Evolutionary conservation across 2,888 invertebrate species (phyloP), one percentile per base, ranked within the genome.

Genomic region (Hemithea aestivaria): DNA sequence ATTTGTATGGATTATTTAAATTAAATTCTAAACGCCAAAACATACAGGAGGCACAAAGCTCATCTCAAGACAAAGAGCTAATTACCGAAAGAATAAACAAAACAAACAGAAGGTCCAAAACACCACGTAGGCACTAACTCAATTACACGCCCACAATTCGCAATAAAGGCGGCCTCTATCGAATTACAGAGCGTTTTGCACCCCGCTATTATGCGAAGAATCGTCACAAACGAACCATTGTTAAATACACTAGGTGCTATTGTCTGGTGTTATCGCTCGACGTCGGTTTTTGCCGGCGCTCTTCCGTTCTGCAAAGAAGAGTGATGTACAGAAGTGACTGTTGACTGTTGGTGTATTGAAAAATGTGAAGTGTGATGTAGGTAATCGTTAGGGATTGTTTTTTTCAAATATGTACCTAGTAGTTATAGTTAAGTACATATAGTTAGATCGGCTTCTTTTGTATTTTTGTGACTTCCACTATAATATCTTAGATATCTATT

Each of bases 221-320:
- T 82, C 70, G 78, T 75, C 83, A 84, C 83, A 85, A 85, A 85
- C 83, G 85, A 85, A 84, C 66, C 79, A 84, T 85, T 85, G 85
- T 85, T 60, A 67, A 64, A 73, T 71, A 80, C 83, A 83, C 83
- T 82, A 78, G 80, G 65, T 69, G 59, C 72, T 72, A 81, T 84
- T 85, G 85, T 84, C 78, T 79, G 78, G 51, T 73, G 79, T 81
- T 84, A 84, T 85, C 85, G 77, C 68, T 54, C 66, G 58, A 60
- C 79, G 70, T 77, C 73, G 82, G 77, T 82, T 83, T 84, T 83
- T 82, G 82, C 77, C 62, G 72, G 65, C 66, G 75, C 78, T 81
- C 77, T 78, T 82, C 77, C 78, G 79, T 67, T 72, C 53, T 45
- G 25, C 69, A 73, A 46, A 59, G 77, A 75, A 50, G 58, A 51